Evolutionary conservation across 1,140 invertebrate species (phyloP), one percentile per base, ranked within the genome.

Genomic region (Oncopeltus fasciatus): DNA sequence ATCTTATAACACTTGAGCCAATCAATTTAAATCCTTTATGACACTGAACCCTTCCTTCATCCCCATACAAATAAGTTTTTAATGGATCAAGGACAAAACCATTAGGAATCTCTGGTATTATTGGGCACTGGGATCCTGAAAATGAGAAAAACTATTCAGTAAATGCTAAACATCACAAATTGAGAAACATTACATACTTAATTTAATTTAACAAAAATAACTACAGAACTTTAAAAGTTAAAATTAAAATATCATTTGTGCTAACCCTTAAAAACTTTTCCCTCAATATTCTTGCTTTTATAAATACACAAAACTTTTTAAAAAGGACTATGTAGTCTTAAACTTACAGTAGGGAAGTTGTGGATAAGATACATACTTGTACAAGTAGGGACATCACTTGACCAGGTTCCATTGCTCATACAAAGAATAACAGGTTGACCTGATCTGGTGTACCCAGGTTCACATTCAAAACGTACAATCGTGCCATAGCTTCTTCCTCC

Each of bases 341-440:
- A n/a, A n/a, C n/a, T n/a, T n/a, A n/a, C n/a, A n/a, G n/a, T n/a
- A n/a, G n/a, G n/a, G n/a, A n/a, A n/a, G n/a, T n/a, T n/a, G n/a
- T n/a, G n/a, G n/a, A n/a, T n/a, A n/a, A n/a, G 12, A 57, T 46
- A 75, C 80, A 79, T 78, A 81, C 91, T 82, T 61, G 88, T 81
- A 73, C 95, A 98, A 4, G 81, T 83, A 16, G 95, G 94, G 16
- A 94, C 88, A 63, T 86, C 81, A 56, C 88, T 88, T 44, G 92
- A 95, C 95, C 95, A 98, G 8, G 91, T 92, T 26, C 95, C 95
- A 72, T 96, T 93, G 68, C 90, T 90, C 86, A 92, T 93, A 72
- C 95, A 98, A 18, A 95, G 80, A 43, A 98, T 83, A 2, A 92
- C 90, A 28, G 91, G 90, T 71, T 88, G 83, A 29, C 94, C 94